phyloP scores from a whole-genome alignment of 2,888 invertebrate species.

The Drosophila heteroneura region DNA sequence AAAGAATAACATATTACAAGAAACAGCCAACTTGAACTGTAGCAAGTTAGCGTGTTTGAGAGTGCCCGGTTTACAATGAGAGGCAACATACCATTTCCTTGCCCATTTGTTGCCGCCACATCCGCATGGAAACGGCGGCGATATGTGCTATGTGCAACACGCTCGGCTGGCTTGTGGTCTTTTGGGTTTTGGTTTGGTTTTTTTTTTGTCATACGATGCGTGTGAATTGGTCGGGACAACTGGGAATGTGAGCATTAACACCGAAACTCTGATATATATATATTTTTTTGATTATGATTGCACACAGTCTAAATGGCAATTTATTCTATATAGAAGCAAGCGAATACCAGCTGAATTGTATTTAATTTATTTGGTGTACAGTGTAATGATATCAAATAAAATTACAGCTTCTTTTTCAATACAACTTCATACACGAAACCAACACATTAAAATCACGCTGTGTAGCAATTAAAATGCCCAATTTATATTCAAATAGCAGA shows the following conservation, averaged over 20 bases:
- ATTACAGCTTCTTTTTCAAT: constrained; percentile 1
- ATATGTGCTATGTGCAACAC: constrained; percentile 49
- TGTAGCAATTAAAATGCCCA: constrained; percentile 39
- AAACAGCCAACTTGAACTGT: constrained; percentile 52
- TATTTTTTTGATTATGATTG: constrained; percentile 15
- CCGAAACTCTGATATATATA: background rate
- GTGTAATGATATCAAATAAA: background rate
- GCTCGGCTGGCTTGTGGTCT: constrained; percentile 42
- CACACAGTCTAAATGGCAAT: constrained; percentile 35
- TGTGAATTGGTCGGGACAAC: constrained; percentile 26
- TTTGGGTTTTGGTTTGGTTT: constrained; percentile 8
- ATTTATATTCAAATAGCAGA: constrained; percentile 18
- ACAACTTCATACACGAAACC: background rate
- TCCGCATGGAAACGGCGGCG: constrained; percentile 57
- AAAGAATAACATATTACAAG: constrained; percentile 35
- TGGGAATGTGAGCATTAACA: constrained; percentile 15
- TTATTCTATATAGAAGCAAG: background rate
- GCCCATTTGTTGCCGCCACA: constrained; percentile 57
- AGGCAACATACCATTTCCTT: constrained; percentile 46
- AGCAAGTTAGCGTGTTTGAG: constrained; percentile 5
- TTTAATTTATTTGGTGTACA: background rate
- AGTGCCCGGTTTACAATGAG: constrained; percentile 11
- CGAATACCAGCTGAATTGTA: background rate
- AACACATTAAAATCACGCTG: background rate
- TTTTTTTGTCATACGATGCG: constrained; percentile 15